Evolutionary conservation across 1,140 invertebrate genomes (phyloP).

Genomic region (Platyscapa corneri): DNA sequence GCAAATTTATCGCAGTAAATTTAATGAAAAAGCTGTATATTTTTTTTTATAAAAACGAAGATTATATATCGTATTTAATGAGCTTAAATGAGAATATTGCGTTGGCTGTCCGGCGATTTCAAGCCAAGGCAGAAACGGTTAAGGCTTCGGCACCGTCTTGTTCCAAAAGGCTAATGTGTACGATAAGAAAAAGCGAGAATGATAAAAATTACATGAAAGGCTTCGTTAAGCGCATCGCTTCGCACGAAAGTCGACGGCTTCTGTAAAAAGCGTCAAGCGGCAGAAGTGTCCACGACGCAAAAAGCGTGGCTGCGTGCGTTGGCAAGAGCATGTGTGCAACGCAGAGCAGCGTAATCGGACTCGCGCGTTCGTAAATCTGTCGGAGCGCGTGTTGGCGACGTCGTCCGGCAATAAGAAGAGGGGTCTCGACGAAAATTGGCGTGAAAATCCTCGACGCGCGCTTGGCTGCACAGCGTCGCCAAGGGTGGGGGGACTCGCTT

Average conservation of each 20-base stretch:
- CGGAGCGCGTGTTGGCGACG: not conserved
- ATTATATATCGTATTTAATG: too few relatives aligned
- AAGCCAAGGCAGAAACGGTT: not conserved
- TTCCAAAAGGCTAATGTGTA: not conserved
- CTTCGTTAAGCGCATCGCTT: not conserved
- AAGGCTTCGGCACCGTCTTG: not conserved
- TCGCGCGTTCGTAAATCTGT: not conserved
- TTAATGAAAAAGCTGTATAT: too few relatives aligned
- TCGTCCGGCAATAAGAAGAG: constrained; percentile 39
- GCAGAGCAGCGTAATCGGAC: constrained; percentile 12
- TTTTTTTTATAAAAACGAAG: too few relatives aligned
- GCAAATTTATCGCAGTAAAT: too few relatives aligned
- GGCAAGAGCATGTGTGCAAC: too few relatives aligned
- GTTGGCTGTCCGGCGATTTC: not conserved
- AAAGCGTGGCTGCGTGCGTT: not conserved
- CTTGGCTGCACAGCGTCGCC: constrained; percentile 46
- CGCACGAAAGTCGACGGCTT: not conserved
- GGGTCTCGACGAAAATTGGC: not conserved
- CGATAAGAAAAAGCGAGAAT: not conserved
- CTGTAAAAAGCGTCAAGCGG: not conserved
- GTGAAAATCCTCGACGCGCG: constrained; percentile 52
- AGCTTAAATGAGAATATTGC: too few relatives aligned
- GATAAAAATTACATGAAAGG: not conserved
- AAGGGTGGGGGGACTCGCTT: too few relatives aligned
- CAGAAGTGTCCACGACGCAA: not conserved